These are phyloP conservation scores for Drosophila neoperkinsi DNA, from an alignment of 2,888 invertebrate species.

Conservation along the genomic window DNA sequence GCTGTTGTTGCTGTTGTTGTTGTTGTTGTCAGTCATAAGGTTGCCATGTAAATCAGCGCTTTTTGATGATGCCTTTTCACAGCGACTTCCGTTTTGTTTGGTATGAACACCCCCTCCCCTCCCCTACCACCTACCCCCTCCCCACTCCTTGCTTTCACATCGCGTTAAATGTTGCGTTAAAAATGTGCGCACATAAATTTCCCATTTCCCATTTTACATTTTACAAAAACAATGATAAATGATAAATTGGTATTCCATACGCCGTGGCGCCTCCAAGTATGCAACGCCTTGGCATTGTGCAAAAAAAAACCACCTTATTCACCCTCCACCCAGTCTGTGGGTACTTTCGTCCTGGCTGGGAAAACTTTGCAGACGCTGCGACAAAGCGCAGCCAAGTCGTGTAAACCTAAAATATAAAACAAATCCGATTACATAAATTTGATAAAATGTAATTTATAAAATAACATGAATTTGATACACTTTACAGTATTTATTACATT, in stretches of 20 bases:
- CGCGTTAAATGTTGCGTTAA: slow-evolving; percentile 83
- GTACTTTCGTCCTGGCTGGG: slow-evolving; percentile 26
- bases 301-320: neutral
- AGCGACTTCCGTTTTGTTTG: neutral
- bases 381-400: slow-evolving; percentile 60
- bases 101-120: too few relatives aligned
- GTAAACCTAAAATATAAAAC: neutral
- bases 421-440: neutral
- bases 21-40: slow-evolving; percentile 51
- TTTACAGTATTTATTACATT: neutral
- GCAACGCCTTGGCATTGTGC: slow-evolving; percentile 18
- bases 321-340: neutral
- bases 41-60: slow-evolving; percentile 47
- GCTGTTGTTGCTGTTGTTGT: slow-evolving; percentile 5
- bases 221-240: slow-evolving; percentile 56
- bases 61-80: neutral
- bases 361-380: slow-evolving; percentile 82
- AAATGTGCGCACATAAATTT: slow-evolving; percentile 83
- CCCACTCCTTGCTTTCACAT: neutral
- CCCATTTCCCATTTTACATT: slow-evolving; percentile 21
- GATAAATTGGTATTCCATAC: slow-evolving; percentile 65
- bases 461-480: neutral
- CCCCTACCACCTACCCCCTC: neutral
- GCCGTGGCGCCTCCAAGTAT: slow-evolving; percentile 35
- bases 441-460: neutral